Evolutionary conservation across 2,888 invertebrate species (phyloP), one percentile per base, ranked within the genome.

Genomic region (Unio delphinus): DNA sequence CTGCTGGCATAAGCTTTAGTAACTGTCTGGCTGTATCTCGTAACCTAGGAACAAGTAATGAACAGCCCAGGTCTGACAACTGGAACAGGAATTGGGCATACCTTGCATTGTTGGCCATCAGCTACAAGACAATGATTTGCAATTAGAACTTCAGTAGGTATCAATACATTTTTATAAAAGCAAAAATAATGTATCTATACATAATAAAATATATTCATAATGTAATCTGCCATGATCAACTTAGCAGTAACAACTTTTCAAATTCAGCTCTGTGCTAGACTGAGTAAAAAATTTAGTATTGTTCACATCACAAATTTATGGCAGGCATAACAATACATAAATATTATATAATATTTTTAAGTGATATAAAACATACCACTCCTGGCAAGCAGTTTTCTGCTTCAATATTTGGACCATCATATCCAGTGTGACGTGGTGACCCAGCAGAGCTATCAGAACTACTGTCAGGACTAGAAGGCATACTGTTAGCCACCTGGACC

Each of bases 391-490:
- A 94, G 87, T 94, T 94, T 91, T 98, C 98, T 0, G 95, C 95
- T 86, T 96, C 96, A 26, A 93, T 90, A 84, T 94, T 94, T 62
- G 94, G 93, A 74, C 94, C 93, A 88, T 95, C 95, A 82, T 95
- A 95, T 45, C 45, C 45, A 28, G 90, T 88, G 87, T 95, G 93
- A 78, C 96, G 96, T 3, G 97, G 97, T 1, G 97, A 97, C 4
- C 96, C 95, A 4, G 96, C 95, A 69, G 97, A 97, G 80, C 97
- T 97, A 89, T 98, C 98, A 70, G 96, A 96, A 86, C 96, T 96
- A 69, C 96, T 96, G 88, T 98, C 98, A 68, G 95, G 95, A 70
- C 95, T 95, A 83, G 95, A 95, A 23, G 91, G 90, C 89, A 91
- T 90, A 77, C 90, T 90, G 74, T 89, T 87, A 55, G 90, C 89